Base-by-base conservation (phyloP, 2,113 vertebrate species). In the Scomber scombrus region DNA sequence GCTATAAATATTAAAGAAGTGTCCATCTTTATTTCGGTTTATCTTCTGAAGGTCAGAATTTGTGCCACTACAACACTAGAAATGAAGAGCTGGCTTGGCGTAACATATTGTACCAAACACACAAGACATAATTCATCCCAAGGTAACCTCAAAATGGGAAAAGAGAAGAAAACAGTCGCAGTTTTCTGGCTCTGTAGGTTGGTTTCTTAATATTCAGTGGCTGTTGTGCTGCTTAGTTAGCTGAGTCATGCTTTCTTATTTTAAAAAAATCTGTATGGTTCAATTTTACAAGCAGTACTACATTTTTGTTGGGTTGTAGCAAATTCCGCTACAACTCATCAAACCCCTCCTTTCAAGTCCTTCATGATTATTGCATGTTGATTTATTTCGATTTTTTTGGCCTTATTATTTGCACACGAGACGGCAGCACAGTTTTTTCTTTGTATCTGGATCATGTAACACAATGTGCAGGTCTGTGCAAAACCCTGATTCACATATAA, bases 201-300 rank as follows among this genome's bases (percentile, higher is more conserved):
- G 45, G 15, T 16, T 69, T 43, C 16, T 86, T 67, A 81, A 60
- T 26, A 26, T 26, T 85, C 78, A 84, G 62, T 5, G 55, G 19
- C 46, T 40, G 34, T 9, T 19, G 74, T 77, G 43, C 68, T 47
- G 26, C 76, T 55, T 81, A 50, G n/a, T 23, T 18, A 73, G 81
- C 84, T 78, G 84, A 87, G 11, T 88, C 84, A 60, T 75, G 63
- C 52, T 83, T 66, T 65, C 16, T 55, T 47, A 57, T 49, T 12
- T 0, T 13, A 18, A 19, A 9, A 6, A 31, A 65, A 40, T 56
- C 45, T 1, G 8, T 29, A 47, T 19, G 9, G 63, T 46, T 57
- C 15, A 51, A 2, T 49, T 6, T 50, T 12, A 19, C 54, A 15
- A 4, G 26, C 47, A 9, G 57, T 46, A 71, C 71, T 61, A 45